These are phyloP conservation scores for Ophion ventricosus DNA, from an alignment of 2,888 invertebrate genomes.

Conservation along the genomic window DNA sequence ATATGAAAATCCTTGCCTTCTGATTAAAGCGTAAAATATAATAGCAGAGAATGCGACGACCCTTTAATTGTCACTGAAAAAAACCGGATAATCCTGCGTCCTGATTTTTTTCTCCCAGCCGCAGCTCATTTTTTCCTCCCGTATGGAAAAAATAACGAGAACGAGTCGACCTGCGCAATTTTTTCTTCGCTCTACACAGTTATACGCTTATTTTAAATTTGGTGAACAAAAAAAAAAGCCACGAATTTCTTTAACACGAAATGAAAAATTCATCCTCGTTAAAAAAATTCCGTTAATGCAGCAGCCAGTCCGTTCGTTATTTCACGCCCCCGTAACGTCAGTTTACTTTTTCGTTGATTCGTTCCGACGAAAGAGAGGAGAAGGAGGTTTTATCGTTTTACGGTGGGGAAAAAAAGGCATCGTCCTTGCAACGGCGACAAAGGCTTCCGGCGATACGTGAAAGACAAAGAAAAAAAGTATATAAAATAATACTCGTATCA, in stretches of 20 bases:
- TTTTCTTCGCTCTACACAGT: background rate
- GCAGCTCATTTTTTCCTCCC: background rate
- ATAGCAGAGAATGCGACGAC: background rate
- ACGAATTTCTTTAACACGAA: background rate
- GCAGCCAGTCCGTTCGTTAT: background rate
- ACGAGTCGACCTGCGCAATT: background rate
- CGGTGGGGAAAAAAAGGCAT: background rate
- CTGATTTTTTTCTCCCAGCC: background rate
- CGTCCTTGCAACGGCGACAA: background rate
- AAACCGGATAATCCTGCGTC: background rate
- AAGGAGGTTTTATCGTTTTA: background rate
- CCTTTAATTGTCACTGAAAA: background rate
- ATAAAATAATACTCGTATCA: background rate
- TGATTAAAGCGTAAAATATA: constrained; percentile 1
- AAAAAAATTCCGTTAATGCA: constrained; percentile 7
- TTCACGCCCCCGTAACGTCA: background rate
- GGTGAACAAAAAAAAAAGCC: background rate
- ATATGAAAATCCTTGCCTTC: background rate
- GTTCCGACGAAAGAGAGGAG: background rate
- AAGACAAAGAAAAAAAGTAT: background rate
- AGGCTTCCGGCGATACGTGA: background rate
- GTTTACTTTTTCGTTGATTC: background rate
- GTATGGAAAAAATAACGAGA: background rate
- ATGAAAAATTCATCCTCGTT: background rate
- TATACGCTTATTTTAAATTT: background rate